These are phyloP conservation scores for Strigamia maritima DNA, from an alignment of 2,888 invertebrate species.

Conservation along the genomic window DNA sequence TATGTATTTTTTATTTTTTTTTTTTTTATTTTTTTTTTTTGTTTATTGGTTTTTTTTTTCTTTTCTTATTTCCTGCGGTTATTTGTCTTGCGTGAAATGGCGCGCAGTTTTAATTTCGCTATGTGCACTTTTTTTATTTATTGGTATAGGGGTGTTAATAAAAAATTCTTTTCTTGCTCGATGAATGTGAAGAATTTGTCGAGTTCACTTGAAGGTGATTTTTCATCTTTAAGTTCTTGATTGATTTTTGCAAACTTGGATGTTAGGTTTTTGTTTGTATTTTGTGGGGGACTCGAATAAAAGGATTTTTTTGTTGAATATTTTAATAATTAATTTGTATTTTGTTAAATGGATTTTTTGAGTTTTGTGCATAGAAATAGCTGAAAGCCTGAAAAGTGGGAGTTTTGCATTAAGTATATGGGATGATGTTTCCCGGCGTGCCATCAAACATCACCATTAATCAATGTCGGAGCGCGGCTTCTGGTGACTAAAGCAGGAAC, in stretches of 20 bases:
- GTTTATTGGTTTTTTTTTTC: not conserved
- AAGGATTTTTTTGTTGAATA: not conserved
- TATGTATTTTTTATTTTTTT: not conserved
- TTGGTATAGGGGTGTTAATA: not conserved
- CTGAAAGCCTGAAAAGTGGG: not conserved
- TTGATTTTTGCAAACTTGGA: not conserved
- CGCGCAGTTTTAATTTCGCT: conserved; percentile 1
- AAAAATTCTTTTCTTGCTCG: not conserved
- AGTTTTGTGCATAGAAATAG: not conserved
- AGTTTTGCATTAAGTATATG: not conserved
- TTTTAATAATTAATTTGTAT: not conserved
- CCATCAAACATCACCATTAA: conserved; percentile 9
- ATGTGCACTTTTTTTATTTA: not conserved
- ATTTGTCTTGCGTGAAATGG: conserved; percentile 6
- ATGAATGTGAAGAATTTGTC: conserved; percentile 9
- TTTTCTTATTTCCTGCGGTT: not conserved
- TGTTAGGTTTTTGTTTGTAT: too few relatives aligned
- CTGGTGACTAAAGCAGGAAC: not conserved
- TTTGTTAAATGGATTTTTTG: not conserved
- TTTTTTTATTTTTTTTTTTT: not conserved
- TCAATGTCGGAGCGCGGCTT: conserved; percentile 3
- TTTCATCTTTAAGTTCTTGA: conserved; percentile 2
- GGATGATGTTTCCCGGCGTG: not conserved
- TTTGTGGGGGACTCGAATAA: not conserved
- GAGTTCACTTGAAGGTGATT: conserved; percentile 19